These are phyloP conservation scores for Esox niger DNA, from an alignment of 2,113 vertebrate species.

Conservation along the genomic window DNA sequence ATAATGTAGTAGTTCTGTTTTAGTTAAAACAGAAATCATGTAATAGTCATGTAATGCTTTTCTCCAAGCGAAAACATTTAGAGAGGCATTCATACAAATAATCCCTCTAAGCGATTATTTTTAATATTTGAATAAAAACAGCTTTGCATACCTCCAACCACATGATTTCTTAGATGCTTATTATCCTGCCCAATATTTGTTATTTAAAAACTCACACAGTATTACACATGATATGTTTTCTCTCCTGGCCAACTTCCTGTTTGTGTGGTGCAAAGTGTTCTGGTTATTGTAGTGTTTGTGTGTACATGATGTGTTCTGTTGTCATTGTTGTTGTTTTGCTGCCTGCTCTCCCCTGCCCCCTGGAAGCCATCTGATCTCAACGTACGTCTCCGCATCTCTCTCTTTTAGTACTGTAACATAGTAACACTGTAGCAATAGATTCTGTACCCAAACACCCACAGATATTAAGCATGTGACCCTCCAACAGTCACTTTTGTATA, in stretches of 20 bases:
- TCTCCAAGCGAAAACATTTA: slow-evolving; percentile 57
- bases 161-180: not conserved
- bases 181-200: not conserved
- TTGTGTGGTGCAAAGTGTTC: slow-evolving; percentile 34
- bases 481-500: not conserved
- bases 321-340: slow-evolving; percentile 61
- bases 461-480: not conserved
- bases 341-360: slow-evolving; percentile 65
- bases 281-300: slow-evolving; percentile 50
- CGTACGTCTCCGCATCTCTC: slow-evolving; percentile 67
- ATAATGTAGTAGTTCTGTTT: not conserved
- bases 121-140: slow-evolving; percentile 63
- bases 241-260: slow-evolving; percentile 3
- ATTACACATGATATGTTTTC: no score
- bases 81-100: slow-evolving; percentile 37
- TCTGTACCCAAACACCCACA: no score
- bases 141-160: slow-evolving; percentile 61
- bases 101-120: slow-evolving; percentile 54
- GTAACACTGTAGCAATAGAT: no score
- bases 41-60: slow-evolving; percentile 50
- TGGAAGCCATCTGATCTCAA: slow-evolving; percentile 77
- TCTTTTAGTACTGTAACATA: not conserved
- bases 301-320: slow-evolving; percentile 76
- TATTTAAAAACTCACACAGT: not conserved
- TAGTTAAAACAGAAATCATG: no score